Conservation (phyloP, 1,140 invertebrate species). For the Macrosteles quadrilineatus region DNA sequence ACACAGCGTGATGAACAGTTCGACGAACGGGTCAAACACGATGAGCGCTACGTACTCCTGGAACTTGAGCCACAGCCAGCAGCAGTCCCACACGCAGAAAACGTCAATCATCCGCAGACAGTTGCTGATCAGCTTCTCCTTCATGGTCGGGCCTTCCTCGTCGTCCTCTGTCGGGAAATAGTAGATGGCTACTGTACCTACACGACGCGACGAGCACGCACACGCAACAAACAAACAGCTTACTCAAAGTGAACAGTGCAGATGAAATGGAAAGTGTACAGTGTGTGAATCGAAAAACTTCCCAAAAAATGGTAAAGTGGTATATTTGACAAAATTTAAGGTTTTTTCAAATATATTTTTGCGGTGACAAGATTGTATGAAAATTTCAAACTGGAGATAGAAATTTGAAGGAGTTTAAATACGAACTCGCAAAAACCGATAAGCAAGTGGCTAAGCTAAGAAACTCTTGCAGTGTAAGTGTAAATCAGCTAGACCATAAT, state of each 20-base stretch:
- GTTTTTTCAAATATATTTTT: too few species aligned
- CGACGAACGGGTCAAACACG: conserved; percentile 97
- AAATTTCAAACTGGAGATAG: too few species aligned
- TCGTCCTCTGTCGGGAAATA: conserved; percentile 92
- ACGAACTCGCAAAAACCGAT: too few species aligned
- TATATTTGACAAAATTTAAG: not conserved
- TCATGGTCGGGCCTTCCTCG: conserved; percentile 85
- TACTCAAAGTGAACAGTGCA: conserved; percentile 18
- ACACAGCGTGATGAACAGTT: conserved; percentile 96
- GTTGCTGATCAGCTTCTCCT: conserved; percentile 76
- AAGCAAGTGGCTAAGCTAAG: too few species aligned
- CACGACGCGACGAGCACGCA: conserved; percentile 17
- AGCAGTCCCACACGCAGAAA: conserved; percentile 97
- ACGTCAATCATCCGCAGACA: conserved; percentile 82
- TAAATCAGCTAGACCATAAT: too few species aligned
- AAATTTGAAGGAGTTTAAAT: too few species aligned
- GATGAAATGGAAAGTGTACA: not conserved
- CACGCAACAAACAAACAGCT: conserved; percentile 25
- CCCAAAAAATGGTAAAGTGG: not conserved
- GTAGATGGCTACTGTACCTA: conserved; percentile 80
- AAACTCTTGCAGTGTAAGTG: too few species aligned
- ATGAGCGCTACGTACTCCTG: conserved; percentile 88
- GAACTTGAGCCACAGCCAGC: conserved; percentile 85
- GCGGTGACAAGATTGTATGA: too few species aligned
- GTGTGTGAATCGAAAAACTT: not conserved